phyloP scores from a whole-genome alignment of 2,113 vertebrate species.

The Ciconia maguari region DNA sequence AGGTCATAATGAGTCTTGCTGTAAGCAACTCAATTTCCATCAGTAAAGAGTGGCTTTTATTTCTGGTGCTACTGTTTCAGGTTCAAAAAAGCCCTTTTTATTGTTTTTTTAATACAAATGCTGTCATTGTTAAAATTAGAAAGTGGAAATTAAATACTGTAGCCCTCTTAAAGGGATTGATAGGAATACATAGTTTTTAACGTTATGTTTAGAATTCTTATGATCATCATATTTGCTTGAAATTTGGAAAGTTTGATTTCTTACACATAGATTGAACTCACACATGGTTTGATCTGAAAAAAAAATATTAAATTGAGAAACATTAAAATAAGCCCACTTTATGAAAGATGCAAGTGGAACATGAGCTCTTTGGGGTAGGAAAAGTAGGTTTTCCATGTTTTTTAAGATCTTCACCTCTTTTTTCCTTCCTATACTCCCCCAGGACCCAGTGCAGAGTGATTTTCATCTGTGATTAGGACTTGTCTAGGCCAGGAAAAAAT shows the following conservation, averaged over 20 bases:
- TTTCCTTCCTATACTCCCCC: background rate
- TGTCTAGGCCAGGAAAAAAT: background rate
- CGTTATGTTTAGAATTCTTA: background rate
- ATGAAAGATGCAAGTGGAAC: background rate
- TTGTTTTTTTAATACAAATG: background rate
- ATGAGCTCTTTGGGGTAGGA: background rate
- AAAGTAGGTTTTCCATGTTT: background rate
- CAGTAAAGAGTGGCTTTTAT: background rate
- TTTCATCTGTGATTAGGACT: background rate
- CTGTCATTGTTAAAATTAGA: background rate
- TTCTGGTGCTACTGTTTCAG: background rate
- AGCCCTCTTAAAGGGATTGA: background rate
- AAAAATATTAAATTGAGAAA: background rate
- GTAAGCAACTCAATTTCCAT: background rate
- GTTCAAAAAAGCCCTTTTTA: background rate
- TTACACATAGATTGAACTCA: background rate
- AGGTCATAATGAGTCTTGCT: background rate
- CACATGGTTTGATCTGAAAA: background rate
- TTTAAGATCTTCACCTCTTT: background rate
- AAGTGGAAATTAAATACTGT: background rate
- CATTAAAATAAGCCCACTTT: background rate
- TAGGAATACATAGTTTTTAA: background rate
- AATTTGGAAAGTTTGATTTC: background rate
- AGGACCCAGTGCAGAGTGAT: rapidly evolving
- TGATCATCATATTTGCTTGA: background rate